phyloP scores from a whole-genome alignment of 2,113 vertebrate species.

The Pavo muticus region DNA sequence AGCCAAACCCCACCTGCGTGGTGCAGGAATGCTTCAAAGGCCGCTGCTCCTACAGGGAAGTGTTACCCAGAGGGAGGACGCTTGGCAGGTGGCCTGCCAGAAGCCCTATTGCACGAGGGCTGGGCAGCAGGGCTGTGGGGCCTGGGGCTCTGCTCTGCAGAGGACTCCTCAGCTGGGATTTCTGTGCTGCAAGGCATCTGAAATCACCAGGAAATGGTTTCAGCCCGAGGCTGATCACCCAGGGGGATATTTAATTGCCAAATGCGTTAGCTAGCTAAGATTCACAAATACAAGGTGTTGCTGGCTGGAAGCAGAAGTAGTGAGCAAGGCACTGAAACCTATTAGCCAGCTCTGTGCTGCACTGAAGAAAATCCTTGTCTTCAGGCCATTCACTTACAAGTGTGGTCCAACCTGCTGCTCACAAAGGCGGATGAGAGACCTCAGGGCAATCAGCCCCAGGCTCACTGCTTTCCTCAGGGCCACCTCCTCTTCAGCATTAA shows the following conservation, averaged over 20 bases:
- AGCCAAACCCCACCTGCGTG: background rate
- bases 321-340: background rate
- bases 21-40: background rate
- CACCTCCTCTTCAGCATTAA: background rate
- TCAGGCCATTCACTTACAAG: rapidly evolving
- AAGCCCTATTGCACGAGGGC: background rate
- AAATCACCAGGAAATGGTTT: background rate
- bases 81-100: background rate
- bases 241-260: background rate
- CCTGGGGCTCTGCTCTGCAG: background rate
- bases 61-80: background rate
- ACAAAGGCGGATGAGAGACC: background rate
- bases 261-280: background rate
- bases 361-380: background rate
- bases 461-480: background rate
- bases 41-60: rapidly evolving
- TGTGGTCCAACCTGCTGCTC: background rate
- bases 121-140: background rate
- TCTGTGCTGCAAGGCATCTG: background rate
- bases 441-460: background rate
- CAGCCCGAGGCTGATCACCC: background rate
- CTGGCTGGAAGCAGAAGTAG: background rate
- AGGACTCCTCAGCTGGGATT: background rate
- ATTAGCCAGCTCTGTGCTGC: background rate
- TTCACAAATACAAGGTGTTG: background rate